Percentiles rank a stretch among this genome's conserved stretches.
These are phyloP conservation scores for Pseudomugil tenellus DNA, from an alignment of 2,797 vertebrate genomes.

Conservation along the genomic window DNA sequence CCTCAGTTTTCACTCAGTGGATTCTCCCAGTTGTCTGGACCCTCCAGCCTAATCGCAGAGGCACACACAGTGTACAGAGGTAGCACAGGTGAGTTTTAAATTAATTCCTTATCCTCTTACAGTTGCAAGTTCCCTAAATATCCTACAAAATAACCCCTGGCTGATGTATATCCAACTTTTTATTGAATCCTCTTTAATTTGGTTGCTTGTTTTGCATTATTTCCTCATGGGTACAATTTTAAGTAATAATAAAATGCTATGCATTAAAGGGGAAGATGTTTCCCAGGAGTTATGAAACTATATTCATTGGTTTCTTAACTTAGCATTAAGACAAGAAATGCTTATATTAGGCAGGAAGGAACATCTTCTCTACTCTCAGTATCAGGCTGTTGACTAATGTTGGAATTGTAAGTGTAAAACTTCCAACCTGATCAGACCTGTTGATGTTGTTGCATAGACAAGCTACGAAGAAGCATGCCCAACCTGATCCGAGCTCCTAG, in stretches of 20 bases:
- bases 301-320: not conserved
- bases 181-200: not conserved
- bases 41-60: constrained; percentile 82
- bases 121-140: not conserved
- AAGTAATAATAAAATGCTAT: not conserved
- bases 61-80: constrained; percentile 82
- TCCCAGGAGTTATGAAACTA: not conserved
- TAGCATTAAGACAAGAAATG: not conserved
- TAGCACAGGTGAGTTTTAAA: constrained; percentile 85
- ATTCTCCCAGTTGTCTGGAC: constrained; percentile 81
- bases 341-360: too few species aligned
- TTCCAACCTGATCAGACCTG: constrained; percentile 27
- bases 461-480: constrained; percentile 97
- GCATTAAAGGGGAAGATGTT: not conserved
- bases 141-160: not conserved
- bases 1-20: constrained; percentile 89
- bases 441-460: constrained; percentile 83
- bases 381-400: not conserved
- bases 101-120: not conserved
- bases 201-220: not conserved
- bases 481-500: constrained; percentile 94
- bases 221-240: too few species aligned
- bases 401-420: constrained; percentile 1
- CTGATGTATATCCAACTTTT: not conserved
- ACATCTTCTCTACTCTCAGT: not conserved